phyloP scores from a whole-genome alignment of 2,888 invertebrate genomes.

The Noctua janthina region DNA sequence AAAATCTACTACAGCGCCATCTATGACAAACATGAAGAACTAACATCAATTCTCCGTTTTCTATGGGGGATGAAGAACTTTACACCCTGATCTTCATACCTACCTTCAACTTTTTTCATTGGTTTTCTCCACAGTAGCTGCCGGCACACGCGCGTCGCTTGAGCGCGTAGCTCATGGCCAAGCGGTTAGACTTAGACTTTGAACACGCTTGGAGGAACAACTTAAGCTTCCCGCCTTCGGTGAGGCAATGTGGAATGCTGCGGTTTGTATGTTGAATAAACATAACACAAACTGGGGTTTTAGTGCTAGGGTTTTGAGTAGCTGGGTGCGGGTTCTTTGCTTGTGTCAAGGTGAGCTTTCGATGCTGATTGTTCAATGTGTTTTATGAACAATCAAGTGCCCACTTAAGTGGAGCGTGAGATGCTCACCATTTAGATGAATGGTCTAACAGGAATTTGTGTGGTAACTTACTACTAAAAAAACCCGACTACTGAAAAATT shows the following conservation, averaged over 20 bases:
- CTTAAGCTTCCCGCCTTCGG: constrained; percentile 36
- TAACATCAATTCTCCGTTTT: neutral
- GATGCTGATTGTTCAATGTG: neutral
- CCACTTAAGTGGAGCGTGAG: neutral
- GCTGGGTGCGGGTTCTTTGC: neutral
- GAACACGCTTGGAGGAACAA: constrained; percentile 25
- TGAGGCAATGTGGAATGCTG: constrained; percentile 1
- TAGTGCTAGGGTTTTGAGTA: neutral
- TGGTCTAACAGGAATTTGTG: too few relatives aligned
- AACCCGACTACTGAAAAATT: too few relatives aligned
- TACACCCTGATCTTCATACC: neutral
- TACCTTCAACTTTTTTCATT: neutral
- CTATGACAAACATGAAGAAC: too few relatives aligned
- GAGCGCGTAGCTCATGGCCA: neutral
- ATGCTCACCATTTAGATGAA: too few relatives aligned
- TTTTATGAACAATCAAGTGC: too few relatives aligned
- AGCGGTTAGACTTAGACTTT: constrained; percentile 24
- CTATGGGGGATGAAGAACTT: neutral
- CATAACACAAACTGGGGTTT: neutral
- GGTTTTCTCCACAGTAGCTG: neutral
- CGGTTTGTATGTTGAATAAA: constrained; percentile 3
- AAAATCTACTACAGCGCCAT: too few relatives aligned
- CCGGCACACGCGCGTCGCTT: neutral
- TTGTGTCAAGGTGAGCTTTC: neutral
- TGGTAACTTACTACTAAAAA: too few relatives aligned